Evolutionary conservation across 2,113 vertebrate genomes (phyloP), one percentile per base, ranked within the genome.

Genomic region (Triplophysa tibetana): DNA sequence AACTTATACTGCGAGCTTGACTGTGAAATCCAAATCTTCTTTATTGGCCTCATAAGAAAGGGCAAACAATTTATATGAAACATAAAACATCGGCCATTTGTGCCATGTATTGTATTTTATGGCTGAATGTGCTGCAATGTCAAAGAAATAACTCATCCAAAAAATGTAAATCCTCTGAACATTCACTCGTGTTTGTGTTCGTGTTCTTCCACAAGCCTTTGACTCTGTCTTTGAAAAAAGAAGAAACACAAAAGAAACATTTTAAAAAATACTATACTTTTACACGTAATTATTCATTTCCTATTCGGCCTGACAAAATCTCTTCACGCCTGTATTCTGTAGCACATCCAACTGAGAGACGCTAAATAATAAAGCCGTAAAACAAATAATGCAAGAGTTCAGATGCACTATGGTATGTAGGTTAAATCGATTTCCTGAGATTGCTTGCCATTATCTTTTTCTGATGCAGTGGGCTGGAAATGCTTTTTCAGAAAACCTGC

Each of bases 401-500:
- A 21, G 19, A 26, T 52, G 9, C 21, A 45, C 69, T 21, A 29
- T n/a, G 61, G 50, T 33, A 45, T 72, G 62, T 45, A 38, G 24
- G 43, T 24, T 64, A 60, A 78, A 81, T 70, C 48, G 41, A 70
- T 79, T 81, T 58, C 11, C 48, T 70, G 52, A 29, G n/a, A 16
- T 50, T 75, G 48, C 50, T 70, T 61, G 14, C 11, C 17, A 33
- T 73, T 76, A 60, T 72, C 70, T 65, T 67, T 50, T 77, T 41
- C 33, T 77, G 62, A 74, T 8, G 6, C 67, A 56, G 29, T 50
- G 45, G 52, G 24, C 70, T 77, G 26, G n/a, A 78, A 85, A 78
- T 68, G 64, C 68, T 80, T 80, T 69, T 85, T 58, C 50, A n/a
- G 74, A 64, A 24, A 61, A 68, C 70, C 70, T 78, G 74, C 61